Percentiles rank a stretch among this genome's conserved stretches.
Evolutionary conservation across 2,888 invertebrate species (phyloP).

Genomic region (Synanthedon tipuliformis): DNA sequence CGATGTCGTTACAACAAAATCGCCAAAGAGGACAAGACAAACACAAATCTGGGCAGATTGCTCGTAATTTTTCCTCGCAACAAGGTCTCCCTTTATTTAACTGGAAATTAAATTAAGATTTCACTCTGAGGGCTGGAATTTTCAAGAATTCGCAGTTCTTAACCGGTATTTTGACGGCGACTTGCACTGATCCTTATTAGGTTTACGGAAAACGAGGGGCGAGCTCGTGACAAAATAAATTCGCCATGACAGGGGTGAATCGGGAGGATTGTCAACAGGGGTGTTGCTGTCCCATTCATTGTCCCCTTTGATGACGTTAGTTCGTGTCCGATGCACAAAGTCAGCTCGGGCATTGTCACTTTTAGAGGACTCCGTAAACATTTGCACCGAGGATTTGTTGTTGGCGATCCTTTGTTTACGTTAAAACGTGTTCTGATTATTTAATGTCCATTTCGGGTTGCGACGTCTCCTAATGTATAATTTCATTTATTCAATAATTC

Average conservation of each 20-base stretch:
- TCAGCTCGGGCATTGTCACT: conserved; percentile 30
- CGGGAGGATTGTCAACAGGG: conserved; percentile 9
- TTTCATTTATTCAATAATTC: background rate
- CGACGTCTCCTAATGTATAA: background rate
- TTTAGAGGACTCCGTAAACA: conserved; percentile 29
- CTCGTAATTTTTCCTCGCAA: conserved; percentile 26
- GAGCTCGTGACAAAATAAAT: conserved; percentile 30
- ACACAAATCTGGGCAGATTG: conserved; percentile 8
- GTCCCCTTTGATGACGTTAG: conserved; percentile 38
- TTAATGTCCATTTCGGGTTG: conserved; percentile 1
- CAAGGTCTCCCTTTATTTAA: conserved; percentile 30
- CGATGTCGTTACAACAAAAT: background rate
- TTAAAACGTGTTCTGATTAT: conserved; percentile 11
- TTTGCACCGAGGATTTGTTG: conserved; percentile 14
- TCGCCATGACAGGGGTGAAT: conserved; percentile 27
- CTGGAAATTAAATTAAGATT: conserved; percentile 47
- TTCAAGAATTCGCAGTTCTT: conserved; percentile 27
- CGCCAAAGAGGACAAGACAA: conserved; percentile 13
- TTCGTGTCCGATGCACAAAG: conserved; percentile 48
- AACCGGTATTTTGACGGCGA: conserved; percentile 24
- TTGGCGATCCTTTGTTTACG: conserved; percentile 13
- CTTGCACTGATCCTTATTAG: conserved; percentile 49
- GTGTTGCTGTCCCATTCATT: conserved; percentile 1
- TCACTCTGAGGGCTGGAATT: conserved; percentile 26
- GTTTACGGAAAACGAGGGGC: conserved; percentile 35